These are phyloP conservation scores for Semaprochilodus insignis DNA, from an alignment of 2,797 vertebrate species.

Conservation along the genomic window DNA sequence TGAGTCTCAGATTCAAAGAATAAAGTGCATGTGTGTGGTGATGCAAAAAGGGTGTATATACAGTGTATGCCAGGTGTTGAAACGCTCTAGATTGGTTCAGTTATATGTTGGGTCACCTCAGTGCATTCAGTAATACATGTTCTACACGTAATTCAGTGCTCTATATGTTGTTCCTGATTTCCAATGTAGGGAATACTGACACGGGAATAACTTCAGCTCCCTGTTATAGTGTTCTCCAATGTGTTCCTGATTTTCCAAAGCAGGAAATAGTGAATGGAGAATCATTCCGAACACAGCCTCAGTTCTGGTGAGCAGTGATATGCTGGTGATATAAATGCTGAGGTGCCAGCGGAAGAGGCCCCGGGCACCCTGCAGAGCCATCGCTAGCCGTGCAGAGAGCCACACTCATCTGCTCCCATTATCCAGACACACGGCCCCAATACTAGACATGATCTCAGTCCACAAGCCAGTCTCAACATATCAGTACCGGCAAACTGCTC, in stretches of 20 bases:
- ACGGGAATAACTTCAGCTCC: background rate
- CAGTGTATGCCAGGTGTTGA: too few species aligned
- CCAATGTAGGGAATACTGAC: background rate
- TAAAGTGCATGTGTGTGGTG: too few species aligned
- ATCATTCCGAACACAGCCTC: background rate
- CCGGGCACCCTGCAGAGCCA: too few species aligned
- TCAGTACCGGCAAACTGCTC: background rate
- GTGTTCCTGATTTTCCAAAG: background rate
- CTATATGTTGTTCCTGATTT: background rate
- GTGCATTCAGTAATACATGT: too few species aligned
- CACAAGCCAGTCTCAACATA: constrained; percentile 10
- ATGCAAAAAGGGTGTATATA: too few species aligned
- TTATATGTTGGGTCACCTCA: too few species aligned
- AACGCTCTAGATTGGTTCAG: too few species aligned
- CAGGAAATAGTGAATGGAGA: background rate
- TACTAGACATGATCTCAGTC: background rate
- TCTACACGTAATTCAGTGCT: too few species aligned
- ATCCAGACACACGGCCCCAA: background rate
- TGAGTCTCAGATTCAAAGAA: too few species aligned
- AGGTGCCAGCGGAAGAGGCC: background rate
- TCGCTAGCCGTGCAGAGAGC: background rate
- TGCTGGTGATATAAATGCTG: background rate
- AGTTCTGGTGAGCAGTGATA: background rate
- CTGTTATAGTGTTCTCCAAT: background rate
- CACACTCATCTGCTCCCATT: background rate